These are phyloP conservation scores for Lepus americanus DNA, from an alignment of 2,113 vertebrate species.

Conservation along the genomic window DNA sequence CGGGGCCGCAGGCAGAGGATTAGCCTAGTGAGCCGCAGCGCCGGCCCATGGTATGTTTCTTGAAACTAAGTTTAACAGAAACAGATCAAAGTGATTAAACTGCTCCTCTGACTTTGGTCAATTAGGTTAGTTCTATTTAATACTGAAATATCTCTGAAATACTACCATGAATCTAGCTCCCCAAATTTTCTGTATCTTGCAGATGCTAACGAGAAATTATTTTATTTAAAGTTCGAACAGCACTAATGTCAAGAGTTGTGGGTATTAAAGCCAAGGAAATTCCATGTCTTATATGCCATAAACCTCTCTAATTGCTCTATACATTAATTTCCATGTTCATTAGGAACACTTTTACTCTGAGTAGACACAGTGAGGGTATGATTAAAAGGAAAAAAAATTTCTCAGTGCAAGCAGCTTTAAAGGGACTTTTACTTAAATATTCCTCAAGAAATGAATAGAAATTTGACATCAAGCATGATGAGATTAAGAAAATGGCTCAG, in stretches of 20 bases:
- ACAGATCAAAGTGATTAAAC: background rate
- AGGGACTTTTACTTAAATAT: background rate
- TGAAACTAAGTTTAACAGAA: background rate
- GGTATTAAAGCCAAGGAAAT: constrained; percentile 12
- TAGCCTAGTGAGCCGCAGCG: too few relatives aligned
- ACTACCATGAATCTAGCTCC: background rate
- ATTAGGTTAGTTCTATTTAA: background rate
- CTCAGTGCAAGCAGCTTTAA: background rate
- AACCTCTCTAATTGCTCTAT: background rate
- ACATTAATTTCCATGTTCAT: background rate
- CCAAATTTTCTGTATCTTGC: background rate
- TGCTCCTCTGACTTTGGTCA: background rate
- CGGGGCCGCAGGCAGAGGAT: too few relatives aligned
- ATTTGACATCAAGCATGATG: background rate
- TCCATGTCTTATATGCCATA: background rate
- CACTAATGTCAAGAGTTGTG: constrained; percentile 1
- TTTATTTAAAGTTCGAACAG: constrained; percentile 41
- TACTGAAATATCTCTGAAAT: constrained; percentile 13
- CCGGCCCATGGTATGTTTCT: background rate
- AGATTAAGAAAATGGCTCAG: background rate
- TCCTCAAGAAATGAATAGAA: constrained; percentile 10
- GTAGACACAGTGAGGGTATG: background rate
- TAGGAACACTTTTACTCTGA: background rate
- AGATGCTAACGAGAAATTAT: background rate
- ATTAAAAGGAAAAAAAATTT: constrained; percentile 4